Base-by-base conservation (phyloP, 2,888 invertebrate genomes). In the Tetranychus truncatus region DNA sequence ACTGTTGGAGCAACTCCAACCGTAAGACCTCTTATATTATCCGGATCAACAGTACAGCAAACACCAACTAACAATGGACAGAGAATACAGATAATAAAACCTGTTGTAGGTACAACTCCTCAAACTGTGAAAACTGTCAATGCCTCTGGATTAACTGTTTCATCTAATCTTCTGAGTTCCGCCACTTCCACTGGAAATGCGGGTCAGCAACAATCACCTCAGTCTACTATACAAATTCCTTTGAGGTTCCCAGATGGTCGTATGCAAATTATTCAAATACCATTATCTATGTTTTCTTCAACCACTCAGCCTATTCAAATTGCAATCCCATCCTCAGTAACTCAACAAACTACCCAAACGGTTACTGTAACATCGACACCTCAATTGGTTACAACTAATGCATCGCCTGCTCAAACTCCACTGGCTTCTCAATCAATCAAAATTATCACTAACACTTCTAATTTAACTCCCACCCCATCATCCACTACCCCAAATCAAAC, bases 181-280 rank as follows among this genome's bases (percentile, higher is more conserved):
- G n/a, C 67, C 9, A 67, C 67, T 9, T 9, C 67, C 20, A 4
- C 24, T 67, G 24, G 9, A 67, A 15, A 15, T 8, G n/a, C 45
- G 44, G n/a, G 71, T 34, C 71, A 45, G 45, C 45, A 20, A 55
- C 45, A 34, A 9, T 46, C 69, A 20, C 71, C 69, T 34, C 75
- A 76, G n/a, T 71, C 69, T 15, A 44, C 34, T 6, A 72, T 74
- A 7, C 76, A 76, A 66, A 24, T 77, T 81, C 84, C 95, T 75
- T 89, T 95, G 71, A 91, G 94, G 82, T 89, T 93, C 87, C 90
- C 94, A 0, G 95, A 95, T 82, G 95, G 95, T 0, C 92, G 92
- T 82, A 84, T 95, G 44, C 94, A 95, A 81, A 89, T 79, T 15
- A 72, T 79, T n/a, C 77, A 77, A 24, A 55, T 77, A 18, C 78